Evolutionary conservation across 2,797 vertebrate species (phyloP).

Genomic region (Trematomus bernacchii): DNA sequence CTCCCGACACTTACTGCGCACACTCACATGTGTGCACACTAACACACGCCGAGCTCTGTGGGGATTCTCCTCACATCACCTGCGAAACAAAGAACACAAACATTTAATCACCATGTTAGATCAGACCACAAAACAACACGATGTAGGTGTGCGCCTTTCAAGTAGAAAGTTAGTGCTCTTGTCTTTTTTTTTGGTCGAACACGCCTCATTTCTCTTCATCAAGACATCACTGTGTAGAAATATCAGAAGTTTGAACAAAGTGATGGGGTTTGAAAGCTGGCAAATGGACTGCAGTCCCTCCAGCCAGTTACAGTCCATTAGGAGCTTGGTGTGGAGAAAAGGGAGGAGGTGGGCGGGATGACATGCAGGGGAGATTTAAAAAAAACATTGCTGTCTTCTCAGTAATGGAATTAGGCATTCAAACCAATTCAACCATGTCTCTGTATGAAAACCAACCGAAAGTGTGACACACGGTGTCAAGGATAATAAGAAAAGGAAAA

Average conservation of each 20-base stretch:
- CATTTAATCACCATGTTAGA: neutral
- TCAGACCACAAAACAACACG: neutral
- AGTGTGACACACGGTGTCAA: neutral
- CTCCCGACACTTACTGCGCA: constrained; percentile 31
- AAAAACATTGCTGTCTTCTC: constrained; percentile 33
- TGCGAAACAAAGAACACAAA: constrained; percentile 49
- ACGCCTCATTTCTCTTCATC: constrained; percentile 52
- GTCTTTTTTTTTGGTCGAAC: constrained; percentile 2
- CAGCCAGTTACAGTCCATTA: constrained; percentile 58
- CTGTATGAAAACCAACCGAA: neutral
- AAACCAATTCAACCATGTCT: constrained; percentile 25
- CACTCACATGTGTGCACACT: constrained; percentile 21
- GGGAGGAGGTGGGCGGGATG: constrained; percentile 21
- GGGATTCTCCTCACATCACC: constrained; percentile 77
- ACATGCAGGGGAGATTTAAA: constrained; percentile 34
- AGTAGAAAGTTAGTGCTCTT: neutral
- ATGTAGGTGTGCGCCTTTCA: neutral
- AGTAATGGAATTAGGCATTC: constrained; percentile 34
- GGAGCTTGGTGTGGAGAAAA: constrained; percentile 26
- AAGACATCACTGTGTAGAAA: constrained; percentile 33
- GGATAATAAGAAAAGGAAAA: constrained; percentile 4
- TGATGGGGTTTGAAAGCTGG: constrained; percentile 56
- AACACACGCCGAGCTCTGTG: constrained; percentile 29
- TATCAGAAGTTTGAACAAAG: constrained; percentile 24
- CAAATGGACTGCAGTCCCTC: constrained; percentile 49